Evolutionary conservation across 1,140 invertebrate species (phyloP).

Genomic region (Polypedilum vanderplanki): DNA sequence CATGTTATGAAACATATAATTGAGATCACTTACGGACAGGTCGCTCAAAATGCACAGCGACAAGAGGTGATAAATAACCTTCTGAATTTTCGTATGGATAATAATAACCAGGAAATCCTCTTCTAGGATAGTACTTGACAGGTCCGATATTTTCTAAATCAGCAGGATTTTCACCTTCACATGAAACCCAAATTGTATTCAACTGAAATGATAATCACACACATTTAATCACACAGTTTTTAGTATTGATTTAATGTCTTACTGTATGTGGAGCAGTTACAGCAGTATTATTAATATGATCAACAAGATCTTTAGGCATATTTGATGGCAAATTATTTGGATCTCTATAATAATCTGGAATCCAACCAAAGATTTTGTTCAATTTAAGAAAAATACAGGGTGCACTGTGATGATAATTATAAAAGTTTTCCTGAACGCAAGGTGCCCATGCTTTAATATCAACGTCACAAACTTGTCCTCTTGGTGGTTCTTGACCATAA

Average conservation of each 20-base stretch:
- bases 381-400: constrained; percentile 78
- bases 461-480: constrained; percentile 64
- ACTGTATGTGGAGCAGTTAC: constrained; percentile 41
- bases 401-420: constrained; percentile 65
- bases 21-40: constrained; percentile 60
- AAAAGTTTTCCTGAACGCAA: constrained; percentile 62
- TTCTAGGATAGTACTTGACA: constrained; percentile 61
- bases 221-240: too few relatives aligned
- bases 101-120: constrained; percentile 74
- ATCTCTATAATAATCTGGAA: constrained; percentile 62
- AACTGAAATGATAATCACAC: constrained; percentile 49
- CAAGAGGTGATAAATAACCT: constrained; percentile 79
- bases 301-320: constrained; percentile 58
- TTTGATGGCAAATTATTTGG: constrained; percentile 51
- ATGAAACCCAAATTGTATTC: constrained; percentile 79
- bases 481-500: constrained; percentile 52
- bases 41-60: constrained; percentile 75
- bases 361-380: constrained; percentile 73
- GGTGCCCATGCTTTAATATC: constrained; percentile 55
- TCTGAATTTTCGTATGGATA: constrained; percentile 74
- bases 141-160: constrained; percentile 82
- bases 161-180: constrained; percentile 81
- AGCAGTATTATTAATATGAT: constrained; percentile 51
- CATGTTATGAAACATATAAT: neutral
- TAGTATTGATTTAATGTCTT: too few relatives aligned